Base-by-base conservation (phyloP, 1,140 invertebrate species). In the Camponotus floridanus region DNA sequence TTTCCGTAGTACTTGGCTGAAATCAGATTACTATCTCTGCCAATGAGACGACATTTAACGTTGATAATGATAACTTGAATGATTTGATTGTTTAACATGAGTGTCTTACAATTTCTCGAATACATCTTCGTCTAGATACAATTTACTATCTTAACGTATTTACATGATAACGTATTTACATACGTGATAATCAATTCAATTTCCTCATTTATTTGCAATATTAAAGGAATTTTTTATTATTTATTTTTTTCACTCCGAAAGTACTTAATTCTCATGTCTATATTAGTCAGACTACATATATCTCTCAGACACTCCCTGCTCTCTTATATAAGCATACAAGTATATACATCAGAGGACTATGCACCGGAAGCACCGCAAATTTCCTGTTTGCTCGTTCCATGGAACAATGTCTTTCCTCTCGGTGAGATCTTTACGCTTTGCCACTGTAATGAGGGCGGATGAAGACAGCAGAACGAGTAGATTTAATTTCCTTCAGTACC, bases 401-500 rank as follows among this genome's bases (percentile, higher is more conserved):
- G 80, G 76, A 86, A 89, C 88, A 86, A 86, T 71, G 62, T 89
- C 83, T 81, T 67, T 39, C 70, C 88, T 87, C 81, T 90, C 79
- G 73, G 78, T 87, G 88, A 78, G 90, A 92, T 92, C 91, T 90
- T 91, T 91, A 88, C 91, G 90, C 89, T 92, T 89, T 90, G 85
- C 88, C 86, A 68, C 89, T 80, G 84, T 94, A 93, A 94, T 92
- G 92, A 94, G 91, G 90, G 65, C 78, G 85, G 85, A 89, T 87
- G 86, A 88, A 86, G 86, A 86, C 88, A 85, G 67, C 15, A 59
- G 85, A 76, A 88, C 85, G 88, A 78, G 87, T 90, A 90, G 90
- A 94, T 93, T 92, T 92, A 93, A 93, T 94, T 94, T 93, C 86
- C 87, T 86, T 89, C 86, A 70, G 74, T 87, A 64, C 70, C 80